Evolutionary conservation across 2,113 vertebrate species (phyloP), one percentile per base, ranked within the genome.

Genomic region (Sinocyclocheilus maitianheensis): DNA sequence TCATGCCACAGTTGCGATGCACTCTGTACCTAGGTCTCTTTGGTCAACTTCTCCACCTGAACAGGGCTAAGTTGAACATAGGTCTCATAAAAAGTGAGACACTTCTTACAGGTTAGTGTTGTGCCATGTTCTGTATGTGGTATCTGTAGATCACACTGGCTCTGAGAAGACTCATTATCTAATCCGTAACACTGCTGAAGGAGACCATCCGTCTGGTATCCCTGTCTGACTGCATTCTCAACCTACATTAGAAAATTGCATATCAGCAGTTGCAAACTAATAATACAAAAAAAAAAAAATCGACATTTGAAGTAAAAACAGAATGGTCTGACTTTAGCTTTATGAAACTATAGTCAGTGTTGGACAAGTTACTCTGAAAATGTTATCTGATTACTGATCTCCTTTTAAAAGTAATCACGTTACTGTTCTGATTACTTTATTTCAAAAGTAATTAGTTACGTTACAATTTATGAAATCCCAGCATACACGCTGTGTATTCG

Each of bases 221-320:
- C 62, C 30, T 62, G 83, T 46, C 74, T 76, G 83, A 77, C 83
- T 84, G 74, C 83, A 84, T 84, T 84, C 72, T 84, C 83, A 63
- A 77, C 83, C 83, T 84, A 77, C 72, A 84, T 83, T 34, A 26
- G 14, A 71, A 83, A n/a, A n/a, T 62, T 3, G 0, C 18, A 58
- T 5, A 24, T 65, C 62, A 24, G 11, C 3, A 65, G n/a, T 26
- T 65, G n/a, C 60, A 63, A 24, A 3, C n/a, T 63, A 22, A 12
- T 48, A 48, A 2, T 46, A 46, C 11, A 48, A 48, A 48, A 48
- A 48, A 48, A 48, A 12, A 12, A 12, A 7, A 37, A 37, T 37
- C 34, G 34, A 9, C 1, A 26, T 43, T 43, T 43, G 7, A 43
- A 43, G 40, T 1, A 43, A 43, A 43, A 43, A 43, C 40, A 43